Evolutionary conservation across 1,140 invertebrate species (phyloP), one percentile per base, ranked within the genome.

Genomic region (Atta cephalotes): DNA sequence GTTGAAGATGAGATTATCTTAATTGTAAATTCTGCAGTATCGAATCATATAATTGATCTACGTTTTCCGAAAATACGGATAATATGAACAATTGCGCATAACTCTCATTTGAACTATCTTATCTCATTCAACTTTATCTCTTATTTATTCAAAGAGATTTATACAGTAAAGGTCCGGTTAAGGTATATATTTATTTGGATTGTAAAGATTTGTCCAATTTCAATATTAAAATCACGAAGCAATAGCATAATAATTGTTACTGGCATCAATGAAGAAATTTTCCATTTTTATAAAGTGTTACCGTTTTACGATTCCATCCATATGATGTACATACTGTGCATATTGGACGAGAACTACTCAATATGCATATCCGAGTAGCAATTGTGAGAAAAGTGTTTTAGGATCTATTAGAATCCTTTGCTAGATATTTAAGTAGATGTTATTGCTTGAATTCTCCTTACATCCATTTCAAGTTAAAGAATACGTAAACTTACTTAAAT

Each of bases 231-330:
- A 71, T 79, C 79, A 53, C 53, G 5, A 49, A 88, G 78, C 86
- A 86, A 84, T 84, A 84, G 80, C 56, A 84, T 35, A 51, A 79
- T 63, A 82, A 76, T 76, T 4, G 45, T 84, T 63, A 49, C 56
- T 84, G 68, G 18, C 68, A 9, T 7, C 53, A 76, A 62, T 76
- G 80, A 84, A 51, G 39, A 14, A 51, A 76, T 84, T 84, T 84
- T 84, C 80, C 80, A 84, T 84, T 84, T 84, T 84, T 84, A 84
- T 84, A 84, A 84, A 84, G 16, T 62, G 80, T 84, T 84, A 58
- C 79, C 21, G 51, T 25, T 81, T 81, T 72, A 63, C 35, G 31
- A 84, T 62, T 84, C 70, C 80, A 84, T 84, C 80, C 70, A 62
- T 21, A 62, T 39, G 9, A 84, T 74, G 74, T 74, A 51, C 10